Base-by-base conservation (phyloP, 2,113 vertebrate species). In the Copsychus sechellarum region DNA sequence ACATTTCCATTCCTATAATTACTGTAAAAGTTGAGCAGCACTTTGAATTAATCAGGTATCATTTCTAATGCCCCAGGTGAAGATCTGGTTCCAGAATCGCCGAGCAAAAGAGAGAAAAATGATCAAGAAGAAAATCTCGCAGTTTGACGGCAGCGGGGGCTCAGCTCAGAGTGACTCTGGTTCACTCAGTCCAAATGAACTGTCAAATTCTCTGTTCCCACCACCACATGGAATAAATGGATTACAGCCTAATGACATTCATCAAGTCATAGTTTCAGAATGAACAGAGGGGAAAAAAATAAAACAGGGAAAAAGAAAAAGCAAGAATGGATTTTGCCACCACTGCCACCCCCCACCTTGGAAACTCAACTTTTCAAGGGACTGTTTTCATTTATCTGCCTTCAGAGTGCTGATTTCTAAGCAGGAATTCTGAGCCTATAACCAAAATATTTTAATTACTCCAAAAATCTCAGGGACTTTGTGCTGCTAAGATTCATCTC, bases 11-110 rank as follows among this genome's bases (percentile, higher is more conserved):
- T 36, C 48, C 29, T 80, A 23, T 43, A 36, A 16, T 60, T 61
- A 66, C 16, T 74, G 36, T 56, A 58, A 45, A 62, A 86, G 65
- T 8, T 90, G 58, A 72, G 12, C 25, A 38, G 29, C 48, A 8
- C 26, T 86, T 65, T 48, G 47, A 73, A 77, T 70, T 92, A 87
- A 96, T 29, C 42, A 42, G 25, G 6, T 62, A 28, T 26, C 11
- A 26, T 80, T 92, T 81, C 0, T 72, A 80, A 90, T 5, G 12
- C 86, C 76, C 54, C 97, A 99, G 99, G 99, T 99, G 61, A 99
- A 99, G 97, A 99, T 99, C 81, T 99, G 99, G 99, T 99, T 99
- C 96, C 99, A 99, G 97, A 99, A 99, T 93, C 98, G 98, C 77
- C 97, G 99, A 88, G 99, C 99, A 7, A 99, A 99, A 92, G 99